These are phyloP conservation scores for Pteromalus puparum DNA, from an alignment of 1,140 invertebrate genomes.

Conservation along the genomic window DNA sequence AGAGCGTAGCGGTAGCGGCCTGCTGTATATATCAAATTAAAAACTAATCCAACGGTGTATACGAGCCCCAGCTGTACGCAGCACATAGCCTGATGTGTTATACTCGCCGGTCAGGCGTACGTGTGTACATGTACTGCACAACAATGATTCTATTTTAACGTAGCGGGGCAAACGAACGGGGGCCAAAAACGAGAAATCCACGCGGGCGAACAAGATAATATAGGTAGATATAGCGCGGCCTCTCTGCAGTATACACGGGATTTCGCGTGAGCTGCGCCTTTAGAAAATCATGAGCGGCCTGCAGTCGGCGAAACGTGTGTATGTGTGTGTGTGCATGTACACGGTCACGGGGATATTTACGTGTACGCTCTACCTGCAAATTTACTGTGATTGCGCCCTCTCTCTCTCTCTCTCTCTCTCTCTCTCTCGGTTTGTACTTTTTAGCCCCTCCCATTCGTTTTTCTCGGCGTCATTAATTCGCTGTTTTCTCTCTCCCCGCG, in stretches of 20 bases:
- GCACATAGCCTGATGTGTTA: not conserved
- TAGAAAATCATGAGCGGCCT: slow-evolving; percentile 61
- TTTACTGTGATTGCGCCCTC: slow-evolving; percentile 60
- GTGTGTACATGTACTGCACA: not conserved
- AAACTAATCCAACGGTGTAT: slow-evolving; percentile 62
- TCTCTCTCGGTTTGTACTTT: not conserved
- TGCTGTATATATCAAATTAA: slow-evolving; percentile 59
- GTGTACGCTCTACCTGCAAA: slow-evolving; percentile 49
- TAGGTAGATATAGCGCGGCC: slow-evolving; percentile 25
- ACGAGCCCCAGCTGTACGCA: not conserved
- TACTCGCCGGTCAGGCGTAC: not conserved
- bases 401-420: not conserved
- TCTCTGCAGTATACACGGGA: slow-evolving; percentile 2
- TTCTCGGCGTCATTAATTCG: not conserved
- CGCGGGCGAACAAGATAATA: slow-evolving; percentile 14
- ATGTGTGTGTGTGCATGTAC: not conserved
- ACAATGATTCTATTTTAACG: slow-evolving; percentile 9
- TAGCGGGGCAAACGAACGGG: not conserved
- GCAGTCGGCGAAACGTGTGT: not conserved
- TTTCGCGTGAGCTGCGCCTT: slow-evolving; percentile 53
- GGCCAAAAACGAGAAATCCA: slow-evolving; percentile 10
- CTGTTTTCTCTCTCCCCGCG: not conserved
- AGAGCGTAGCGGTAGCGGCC: not conserved
- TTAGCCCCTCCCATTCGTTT: too few species aligned
- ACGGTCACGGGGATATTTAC: slow-evolving; percentile 55